Conservation (phyloP, 37 sponge, comb jelly and placozoan genomes). For the Beroe ovata region DNA sequence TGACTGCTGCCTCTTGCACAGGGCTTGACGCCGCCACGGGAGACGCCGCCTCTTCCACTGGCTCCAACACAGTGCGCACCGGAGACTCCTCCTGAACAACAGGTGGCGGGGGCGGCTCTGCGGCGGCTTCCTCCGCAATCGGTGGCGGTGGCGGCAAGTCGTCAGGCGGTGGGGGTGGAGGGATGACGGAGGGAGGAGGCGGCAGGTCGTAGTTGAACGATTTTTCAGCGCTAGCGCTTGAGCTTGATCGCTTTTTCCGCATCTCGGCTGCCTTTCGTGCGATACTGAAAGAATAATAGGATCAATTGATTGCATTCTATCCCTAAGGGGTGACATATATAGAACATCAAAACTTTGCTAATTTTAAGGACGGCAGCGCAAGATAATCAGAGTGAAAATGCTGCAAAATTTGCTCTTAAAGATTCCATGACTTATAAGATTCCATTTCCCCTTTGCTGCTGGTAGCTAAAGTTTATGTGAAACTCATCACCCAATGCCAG, state of each 20-base stretch:
- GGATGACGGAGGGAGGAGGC: slow-evolving; percentile 11
- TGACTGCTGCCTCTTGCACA: too few relatives aligned
- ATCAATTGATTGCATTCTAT: too few relatives aligned
- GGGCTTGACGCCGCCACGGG: not conserved
- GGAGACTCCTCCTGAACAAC: not conserved
- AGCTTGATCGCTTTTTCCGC: not conserved
- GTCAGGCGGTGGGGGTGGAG: slow-evolving; percentile 26
- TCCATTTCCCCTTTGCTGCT: too few relatives aligned
- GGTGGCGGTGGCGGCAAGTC: slow-evolving; percentile 68
- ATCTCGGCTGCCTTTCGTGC: slow-evolving; percentile 41
- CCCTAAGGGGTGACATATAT: too few relatives aligned
- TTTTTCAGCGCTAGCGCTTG: not conserved
- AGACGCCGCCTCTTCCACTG: not conserved
- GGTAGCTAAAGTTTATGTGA: too few relatives aligned
- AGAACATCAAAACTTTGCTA: too few relatives aligned
- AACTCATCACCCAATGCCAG: too few relatives aligned
- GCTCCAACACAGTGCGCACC: not conserved
- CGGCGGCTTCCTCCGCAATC: not conserved
- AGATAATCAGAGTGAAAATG: too few relatives aligned
- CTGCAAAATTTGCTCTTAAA: too few relatives aligned
- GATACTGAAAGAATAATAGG: slow-evolving; percentile 34
- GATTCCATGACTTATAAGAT: too few relatives aligned
- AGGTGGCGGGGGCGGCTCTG: slow-evolving; percentile 54
- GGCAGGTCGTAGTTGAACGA: slow-evolving; percentile 43
- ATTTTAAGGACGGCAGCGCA: too few relatives aligned